Conservation (phyloP, 1,140 invertebrate genomes). For the Neodiprion lecontei region DNA sequence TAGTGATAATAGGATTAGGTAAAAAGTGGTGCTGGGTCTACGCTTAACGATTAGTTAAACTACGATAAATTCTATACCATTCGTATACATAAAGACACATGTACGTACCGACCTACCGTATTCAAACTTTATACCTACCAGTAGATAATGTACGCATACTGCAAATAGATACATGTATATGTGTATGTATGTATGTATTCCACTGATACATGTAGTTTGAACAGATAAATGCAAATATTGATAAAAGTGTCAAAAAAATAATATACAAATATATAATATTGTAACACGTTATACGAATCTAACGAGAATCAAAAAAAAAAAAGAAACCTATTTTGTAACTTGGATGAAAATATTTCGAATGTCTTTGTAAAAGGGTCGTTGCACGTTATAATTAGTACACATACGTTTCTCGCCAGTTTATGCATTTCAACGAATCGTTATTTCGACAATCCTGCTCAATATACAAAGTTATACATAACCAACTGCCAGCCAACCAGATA, state of each 20-base stretch:
- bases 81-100: neutral
- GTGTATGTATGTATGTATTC: neutral
- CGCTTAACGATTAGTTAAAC: conserved; percentile 41
- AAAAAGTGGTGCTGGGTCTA: conserved; percentile 57
- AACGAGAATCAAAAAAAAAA: neutral
- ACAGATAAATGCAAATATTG: neutral
- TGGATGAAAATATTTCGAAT: neutral
- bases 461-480: neutral
- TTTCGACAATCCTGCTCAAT: neutral
- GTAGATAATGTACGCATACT: neutral
- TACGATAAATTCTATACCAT: neutral
- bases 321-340: neutral
- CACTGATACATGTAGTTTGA: neutral
- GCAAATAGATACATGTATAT: neutral
- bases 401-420: neutral
- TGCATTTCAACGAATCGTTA: neutral
- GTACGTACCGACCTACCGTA: neutral
- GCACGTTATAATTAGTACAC: neutral
- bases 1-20: conserved; percentile 36
- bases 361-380: conserved; percentile 3
- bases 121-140: neutral
- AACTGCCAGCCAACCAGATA: neutral
- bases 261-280: neutral
- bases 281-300: neutral
- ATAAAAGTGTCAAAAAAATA: neutral